phyloP scores from a whole-genome alignment of 2,797 vertebrate genomes.

The Schizothorax lantsangensis region DNA sequence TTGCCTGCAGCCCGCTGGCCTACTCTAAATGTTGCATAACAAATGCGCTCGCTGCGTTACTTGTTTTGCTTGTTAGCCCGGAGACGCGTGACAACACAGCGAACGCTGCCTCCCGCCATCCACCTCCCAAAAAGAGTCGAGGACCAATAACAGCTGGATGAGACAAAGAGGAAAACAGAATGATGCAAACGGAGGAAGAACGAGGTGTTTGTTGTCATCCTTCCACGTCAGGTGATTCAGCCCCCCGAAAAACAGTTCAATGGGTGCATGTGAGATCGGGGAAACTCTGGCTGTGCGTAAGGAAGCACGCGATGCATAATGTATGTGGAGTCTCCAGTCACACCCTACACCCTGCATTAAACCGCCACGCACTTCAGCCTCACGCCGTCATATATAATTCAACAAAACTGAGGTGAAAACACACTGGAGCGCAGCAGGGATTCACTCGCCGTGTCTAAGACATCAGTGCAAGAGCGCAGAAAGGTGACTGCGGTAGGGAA shows the following conservation, averaged over 20 bases:
- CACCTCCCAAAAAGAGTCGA: neutral
- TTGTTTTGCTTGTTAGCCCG: conserved; percentile 25
- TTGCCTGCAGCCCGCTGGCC: conserved; percentile 32
- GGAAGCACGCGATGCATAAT: conserved; percentile 2
- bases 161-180: conserved; percentile 1
- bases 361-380: neutral
- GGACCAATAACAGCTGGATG: conserved; percentile 21
- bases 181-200: neutral
- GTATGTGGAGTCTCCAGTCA: conserved; percentile 4
- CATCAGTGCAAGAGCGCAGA: neutral
- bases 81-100: conserved; percentile 29
- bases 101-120: neutral
- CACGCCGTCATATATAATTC: conserved; percentile 11
- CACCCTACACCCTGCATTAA: conserved; percentile 23
- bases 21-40: conserved; percentile 58
- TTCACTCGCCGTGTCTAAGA: neutral
- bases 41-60: conserved; percentile 23
- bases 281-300: neutral
- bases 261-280: neutral
- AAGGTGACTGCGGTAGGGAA: neutral
- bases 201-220: conserved; percentile 7
- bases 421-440: conserved; percentile 9
- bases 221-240: neutral
- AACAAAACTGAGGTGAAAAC: conserved; percentile 30
- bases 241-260: neutral